phyloP scores from a whole-genome alignment of 2,888 invertebrate genomes.

The Rapana venosa region DNA sequence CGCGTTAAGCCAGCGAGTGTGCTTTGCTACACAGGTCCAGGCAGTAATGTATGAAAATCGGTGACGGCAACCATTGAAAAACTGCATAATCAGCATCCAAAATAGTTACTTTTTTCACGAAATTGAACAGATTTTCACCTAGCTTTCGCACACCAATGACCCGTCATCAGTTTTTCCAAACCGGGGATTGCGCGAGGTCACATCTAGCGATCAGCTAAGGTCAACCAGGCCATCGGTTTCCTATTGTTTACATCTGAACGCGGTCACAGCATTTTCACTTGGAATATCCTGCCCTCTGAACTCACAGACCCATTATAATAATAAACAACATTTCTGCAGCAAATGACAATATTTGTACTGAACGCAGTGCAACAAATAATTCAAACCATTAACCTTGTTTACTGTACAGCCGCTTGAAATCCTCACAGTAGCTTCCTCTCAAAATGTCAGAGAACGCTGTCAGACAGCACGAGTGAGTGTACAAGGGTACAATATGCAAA shows the following conservation, averaged over 20 bases:
- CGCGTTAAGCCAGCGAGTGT: neutral
- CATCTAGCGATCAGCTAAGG: neutral
- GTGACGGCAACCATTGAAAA: conserved; percentile 39
- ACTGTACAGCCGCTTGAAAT: neutral
- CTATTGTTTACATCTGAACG: conserved; percentile 22
- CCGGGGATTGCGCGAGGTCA: neutral
- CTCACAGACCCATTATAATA: neutral
- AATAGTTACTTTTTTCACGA: neutral
- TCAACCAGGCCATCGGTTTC: neutral
- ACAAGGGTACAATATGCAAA: conserved; percentile 36
- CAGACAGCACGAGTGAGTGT: conserved; percentile 19
- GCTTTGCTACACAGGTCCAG: neutral
- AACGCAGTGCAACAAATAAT: no score
- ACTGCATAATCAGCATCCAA: conserved; percentile 38
- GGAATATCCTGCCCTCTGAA: neutral
- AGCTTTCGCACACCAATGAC: neutral
- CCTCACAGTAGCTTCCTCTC: neutral
- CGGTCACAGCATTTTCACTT: neutral
- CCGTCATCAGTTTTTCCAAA: neutral
- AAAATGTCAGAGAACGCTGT: conserved; percentile 5
- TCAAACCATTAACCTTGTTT: no score
- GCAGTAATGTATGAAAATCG: conserved; percentile 30
- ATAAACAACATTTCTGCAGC: no score
- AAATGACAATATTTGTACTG: no score
- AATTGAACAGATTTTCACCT: neutral